Evolutionary conservation across 2,888 invertebrate species (phyloP).

Genomic region (Chrysotoxum bicinctum): DNA sequence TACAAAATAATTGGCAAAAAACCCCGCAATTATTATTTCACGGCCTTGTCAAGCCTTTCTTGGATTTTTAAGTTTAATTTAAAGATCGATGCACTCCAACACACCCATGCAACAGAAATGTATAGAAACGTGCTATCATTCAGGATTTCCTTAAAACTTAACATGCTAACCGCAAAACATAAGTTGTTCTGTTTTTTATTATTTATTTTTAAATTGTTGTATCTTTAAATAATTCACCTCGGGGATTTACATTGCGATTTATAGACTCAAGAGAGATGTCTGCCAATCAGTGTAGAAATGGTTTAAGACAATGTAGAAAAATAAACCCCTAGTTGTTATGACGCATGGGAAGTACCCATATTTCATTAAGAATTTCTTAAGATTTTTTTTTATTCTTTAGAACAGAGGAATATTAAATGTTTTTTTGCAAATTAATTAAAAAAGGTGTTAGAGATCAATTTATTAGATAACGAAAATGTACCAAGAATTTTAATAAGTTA

Average conservation of each 20-base stretch:
- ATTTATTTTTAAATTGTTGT: not conserved
- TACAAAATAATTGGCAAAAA: not conserved
- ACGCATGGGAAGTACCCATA: slow-evolving; percentile 47
- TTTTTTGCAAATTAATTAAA: not conserved
- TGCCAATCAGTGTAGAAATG: not conserved
- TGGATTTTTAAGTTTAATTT: not conserved
- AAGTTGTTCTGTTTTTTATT: not conserved
- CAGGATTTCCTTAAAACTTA: not conserved
- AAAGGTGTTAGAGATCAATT: not conserved
- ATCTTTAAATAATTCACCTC: not conserved
- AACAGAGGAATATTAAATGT: not conserved
- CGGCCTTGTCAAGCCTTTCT: slow-evolving; percentile 4
- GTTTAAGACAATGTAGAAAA: not conserved
- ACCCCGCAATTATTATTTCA: not conserved
- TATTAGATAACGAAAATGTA: not conserved
- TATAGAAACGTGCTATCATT: not conserved
- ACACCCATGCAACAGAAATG: not conserved
- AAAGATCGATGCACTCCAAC: slow-evolving; percentile 9
- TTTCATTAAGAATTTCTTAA: slow-evolving; percentile 16
- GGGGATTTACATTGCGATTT: slow-evolving; percentile 22
- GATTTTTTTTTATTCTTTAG: not conserved
- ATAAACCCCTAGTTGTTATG: slow-evolving; percentile 2
- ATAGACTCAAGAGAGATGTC: not conserved
- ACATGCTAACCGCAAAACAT: not conserved
- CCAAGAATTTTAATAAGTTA: too few species aligned